These are phyloP conservation scores for Microctonus brassicae DNA, from an alignment of 2,888 invertebrate species.

Conservation along the genomic window DNA sequence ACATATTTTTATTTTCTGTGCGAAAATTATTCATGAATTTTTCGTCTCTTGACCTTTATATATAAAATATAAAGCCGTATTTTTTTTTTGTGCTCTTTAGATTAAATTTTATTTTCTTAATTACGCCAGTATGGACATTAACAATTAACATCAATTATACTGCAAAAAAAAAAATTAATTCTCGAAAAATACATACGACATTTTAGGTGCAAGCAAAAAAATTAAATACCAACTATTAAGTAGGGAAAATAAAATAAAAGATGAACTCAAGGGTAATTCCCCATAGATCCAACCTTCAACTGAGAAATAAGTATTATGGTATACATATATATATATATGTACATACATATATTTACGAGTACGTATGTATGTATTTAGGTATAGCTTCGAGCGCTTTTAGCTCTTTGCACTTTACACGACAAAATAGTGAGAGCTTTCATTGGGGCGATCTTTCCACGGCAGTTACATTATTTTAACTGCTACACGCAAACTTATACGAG, in stretches of 20 bases:
- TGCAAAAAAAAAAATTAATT: no score
- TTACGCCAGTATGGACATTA: no score
- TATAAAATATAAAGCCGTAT: not conserved
- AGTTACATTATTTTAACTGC: constrained; percentile 41
- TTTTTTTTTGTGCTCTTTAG: not conserved
- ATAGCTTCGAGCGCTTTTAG: not conserved
- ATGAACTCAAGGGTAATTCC: not conserved
- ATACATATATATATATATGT: not conserved
- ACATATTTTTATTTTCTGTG: not conserved
- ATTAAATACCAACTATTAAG: not conserved
- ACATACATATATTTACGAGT: not conserved
- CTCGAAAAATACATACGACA: not conserved
- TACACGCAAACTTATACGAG: constrained; percentile 16
- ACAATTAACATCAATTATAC: no score
- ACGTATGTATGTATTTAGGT: not conserved
- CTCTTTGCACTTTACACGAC: not conserved
- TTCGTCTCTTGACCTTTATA: not conserved
- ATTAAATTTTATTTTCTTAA: not conserved
- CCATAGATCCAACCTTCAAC: not conserved
- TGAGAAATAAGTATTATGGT: not conserved
- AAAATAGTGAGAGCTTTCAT: constrained; percentile 10
- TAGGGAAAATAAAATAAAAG: not conserved
- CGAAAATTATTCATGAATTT: not conserved
- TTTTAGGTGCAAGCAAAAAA: not conserved
- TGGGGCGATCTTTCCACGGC: constrained; percentile 34